Conservation (phyloP, 1,140 invertebrate species). For the Drosophila sp. region DNA sequence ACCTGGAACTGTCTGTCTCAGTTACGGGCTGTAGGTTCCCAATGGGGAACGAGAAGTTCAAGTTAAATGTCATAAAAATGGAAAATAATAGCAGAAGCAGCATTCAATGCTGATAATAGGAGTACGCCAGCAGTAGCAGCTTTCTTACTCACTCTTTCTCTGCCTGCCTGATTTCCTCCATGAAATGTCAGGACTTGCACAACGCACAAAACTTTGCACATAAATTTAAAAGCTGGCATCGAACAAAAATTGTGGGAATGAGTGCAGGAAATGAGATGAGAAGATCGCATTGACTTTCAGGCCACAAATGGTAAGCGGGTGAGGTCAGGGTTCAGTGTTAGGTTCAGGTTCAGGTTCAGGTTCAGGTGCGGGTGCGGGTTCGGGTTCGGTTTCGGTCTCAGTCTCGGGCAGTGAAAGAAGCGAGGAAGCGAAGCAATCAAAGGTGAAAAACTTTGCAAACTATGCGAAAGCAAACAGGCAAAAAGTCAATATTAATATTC, state of each 20-base stretch:
- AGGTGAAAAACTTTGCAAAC: slow-evolving; percentile 80
- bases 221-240: slow-evolving; percentile 69
- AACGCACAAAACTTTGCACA: slow-evolving; percentile 79
- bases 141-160: not conserved
- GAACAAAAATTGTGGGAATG: slow-evolving; percentile 43
- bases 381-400: slow-evolving; percentile 40
- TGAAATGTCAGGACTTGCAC: slow-evolving; percentile 14
- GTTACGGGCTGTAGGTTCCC: not conserved
- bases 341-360: slow-evolving; percentile 61
- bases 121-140: slow-evolving; percentile 52
- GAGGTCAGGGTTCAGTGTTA: slow-evolving; percentile 49
- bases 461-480: slow-evolving; percentile 70
- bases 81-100: slow-evolving; percentile 54
- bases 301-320: slow-evolving; percentile 73
- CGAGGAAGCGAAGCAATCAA: slow-evolving; percentile 71
- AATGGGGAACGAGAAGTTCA: slow-evolving; percentile 34
- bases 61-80: slow-evolving; percentile 78
- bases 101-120: slow-evolving; percentile 74
- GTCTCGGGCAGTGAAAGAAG: slow-evolving; percentile 51
- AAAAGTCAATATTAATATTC: slow-evolving; percentile 83
- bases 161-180: not conserved
- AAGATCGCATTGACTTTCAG: slow-evolving; percentile 67
- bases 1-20: slow-evolving; percentile 20
- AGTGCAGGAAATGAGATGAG: not conserved
- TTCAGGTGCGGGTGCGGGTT: slow-evolving; percentile 58